Evolutionary conservation across 2,797 vertebrate genomes (phyloP), one percentile per base, ranked within the genome.

Genomic region (Sciurus carolinensis): DNA sequence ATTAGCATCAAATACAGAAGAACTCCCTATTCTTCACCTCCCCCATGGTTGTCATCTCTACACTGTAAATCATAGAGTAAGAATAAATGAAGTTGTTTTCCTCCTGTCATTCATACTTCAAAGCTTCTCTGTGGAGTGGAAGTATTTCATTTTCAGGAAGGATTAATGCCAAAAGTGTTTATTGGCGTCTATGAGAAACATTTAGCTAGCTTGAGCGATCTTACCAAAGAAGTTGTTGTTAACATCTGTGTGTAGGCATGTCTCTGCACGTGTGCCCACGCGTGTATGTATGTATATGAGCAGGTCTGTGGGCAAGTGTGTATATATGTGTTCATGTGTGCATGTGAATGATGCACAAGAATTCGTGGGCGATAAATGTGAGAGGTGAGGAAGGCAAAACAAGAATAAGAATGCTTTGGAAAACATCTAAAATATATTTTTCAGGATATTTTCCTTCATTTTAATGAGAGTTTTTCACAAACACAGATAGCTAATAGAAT

Each of bases 61-160:
- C 5, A 20, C 66, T n/a, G 72, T 92, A 80, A 62, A 96, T 89
- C 15, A 96, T 69, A 26, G 2, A 73, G 72, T 50, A 50, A 95
- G 93, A 97, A 97, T 95, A 90, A 13, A 42, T 30, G 36, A 98
- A 97, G 95, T 9, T 90, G 91, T 96, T 97, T 88, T 39, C 57
- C 52, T 97, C 71, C 72, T 75, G 10, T 73, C 50, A 94, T 90
- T 97, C 86, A 95, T 93, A 75, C 94, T 98, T 97, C 92, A 96
- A 24, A 97, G 67, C 42, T 97, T 73, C 92, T 94, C 57, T 92
- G 84, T 93, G 94, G 88, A 94, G 7, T 80, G 89, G 77, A 95
- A 89, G 13, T 72, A 15, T 90, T 98, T 98, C 95, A 97, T 90
- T 96, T 97, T 90, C 85, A 90, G 62, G 91, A 94, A 73, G 33